Evolutionary conservation across 2,797 vertebrate species (phyloP), one percentile per base, ranked within the genome.

Genomic region (Dromococcyx pavoninus): DNA sequence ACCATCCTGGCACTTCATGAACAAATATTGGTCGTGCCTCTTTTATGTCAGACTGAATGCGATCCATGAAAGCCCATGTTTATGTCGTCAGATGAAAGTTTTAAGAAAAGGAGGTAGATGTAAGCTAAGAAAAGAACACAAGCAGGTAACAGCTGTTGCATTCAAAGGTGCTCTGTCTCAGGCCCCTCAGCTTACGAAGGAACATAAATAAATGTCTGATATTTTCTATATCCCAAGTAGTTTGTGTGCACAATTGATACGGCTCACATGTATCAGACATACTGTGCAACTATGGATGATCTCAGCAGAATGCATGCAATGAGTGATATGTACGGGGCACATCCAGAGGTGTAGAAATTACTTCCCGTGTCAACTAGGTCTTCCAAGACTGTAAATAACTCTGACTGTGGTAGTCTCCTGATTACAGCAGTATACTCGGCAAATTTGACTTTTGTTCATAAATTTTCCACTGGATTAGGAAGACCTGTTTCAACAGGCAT

Each of bases 171-270:
- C 7, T 57, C 30, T 58, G n/a, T 35, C 37, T 91, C 50, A 39
- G 15, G 8, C 28, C 7, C 44, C 9, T 69, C 15, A 25, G 32
- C 44, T 62, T 77, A 17, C 30, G 50, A 58, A 88, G 56, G 43
- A 73, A 24, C 14, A 37, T 65, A 88, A 82, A 14, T 17, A 11
- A 43, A 37, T 27, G 18, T 51, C 30, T 76, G 11, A 27, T 43
- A 1, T 51, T 43, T 73, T 18, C 53, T 61, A 2, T 51, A 48
- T 35, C 7, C 14, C 12, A 32, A 7, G 6, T 11, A 10, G 5
- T 10, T 0, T 35, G 12, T 28, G 13, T 1, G 0, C 1, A 5
- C 2, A 48, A 22, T 5, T 37, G 17, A 14, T 70, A 35, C 1
- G 5, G 9, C 6, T 83, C 21, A 21, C 19, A 8, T 13, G 11